Evolutionary conservation across 1,140 invertebrate genomes (phyloP).

Genomic region (Rhysida immarginata): DNA sequence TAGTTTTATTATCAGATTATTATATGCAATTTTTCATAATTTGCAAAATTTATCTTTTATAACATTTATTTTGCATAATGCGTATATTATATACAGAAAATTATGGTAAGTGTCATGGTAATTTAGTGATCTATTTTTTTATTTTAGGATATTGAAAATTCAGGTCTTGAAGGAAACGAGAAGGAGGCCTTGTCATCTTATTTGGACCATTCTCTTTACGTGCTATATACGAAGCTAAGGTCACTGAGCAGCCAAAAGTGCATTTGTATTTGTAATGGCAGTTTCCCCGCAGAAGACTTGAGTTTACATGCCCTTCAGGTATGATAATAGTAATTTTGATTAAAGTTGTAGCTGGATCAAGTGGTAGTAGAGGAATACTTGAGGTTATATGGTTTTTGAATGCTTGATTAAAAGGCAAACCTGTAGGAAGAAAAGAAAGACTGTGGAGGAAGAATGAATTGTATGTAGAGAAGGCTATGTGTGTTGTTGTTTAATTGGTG

Average conservation of each 20-base stretch:
- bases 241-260: constrained; percentile 6
- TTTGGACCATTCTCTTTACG: constrained; percentile 9
- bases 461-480: neutral
- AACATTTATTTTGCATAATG: too few relatives aligned
- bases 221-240: constrained; percentile 10
- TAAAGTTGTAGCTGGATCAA: neutral
- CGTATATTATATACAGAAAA: too few relatives aligned
- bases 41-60: too few relatives aligned
- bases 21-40: too few relatives aligned
- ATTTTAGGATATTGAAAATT: constrained; percentile 13
- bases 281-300: constrained; percentile 11
- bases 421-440: neutral
- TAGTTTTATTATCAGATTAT: too few relatives aligned
- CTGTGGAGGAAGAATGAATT: neutral
- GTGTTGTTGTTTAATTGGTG: neutral
- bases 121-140: too few relatives aligned
- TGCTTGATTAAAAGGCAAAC: neutral
- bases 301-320: constrained; percentile 15
- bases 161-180: constrained; percentile 5
- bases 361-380: neutral
- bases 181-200: constrained; percentile 7
- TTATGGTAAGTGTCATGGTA: too few relatives aligned
- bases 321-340: neutral
- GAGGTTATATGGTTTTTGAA: neutral
- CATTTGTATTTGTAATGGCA: constrained; percentile 13